Conservation (phyloP, 2,113 vertebrate species). For the Hepsetus odoe region DNA sequence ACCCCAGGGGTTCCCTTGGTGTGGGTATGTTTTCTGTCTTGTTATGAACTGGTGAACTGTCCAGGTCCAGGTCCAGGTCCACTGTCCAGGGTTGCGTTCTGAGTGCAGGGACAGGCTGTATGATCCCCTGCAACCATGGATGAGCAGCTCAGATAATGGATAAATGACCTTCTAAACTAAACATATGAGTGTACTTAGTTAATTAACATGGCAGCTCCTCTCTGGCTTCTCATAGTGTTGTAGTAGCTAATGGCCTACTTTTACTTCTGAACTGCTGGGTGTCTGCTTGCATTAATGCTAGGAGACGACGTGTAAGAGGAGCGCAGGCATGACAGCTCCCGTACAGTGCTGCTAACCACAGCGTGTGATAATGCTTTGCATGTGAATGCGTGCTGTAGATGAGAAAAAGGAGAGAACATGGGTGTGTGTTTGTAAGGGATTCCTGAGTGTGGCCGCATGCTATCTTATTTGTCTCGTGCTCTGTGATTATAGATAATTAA, state of each 20-base stretch:
- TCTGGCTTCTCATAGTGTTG: not conserved
- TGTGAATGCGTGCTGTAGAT: slow-evolving; percentile 8
- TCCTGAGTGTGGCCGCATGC: slow-evolving; percentile 11
- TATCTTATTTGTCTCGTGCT: slow-evolving; percentile 17
- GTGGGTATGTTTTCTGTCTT: too few species aligned
- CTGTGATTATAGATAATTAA: slow-evolving; percentile 33
- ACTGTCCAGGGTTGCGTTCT: too few species aligned
- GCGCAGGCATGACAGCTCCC: not conserved
- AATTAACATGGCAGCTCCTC: too few species aligned
- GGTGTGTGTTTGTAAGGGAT: slow-evolving; percentile 33
- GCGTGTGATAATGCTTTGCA: slow-evolving; percentile 3
- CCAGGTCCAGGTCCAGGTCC: too few species aligned
- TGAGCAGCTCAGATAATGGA: too few species aligned
- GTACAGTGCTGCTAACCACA: slow-evolving; percentile 20
- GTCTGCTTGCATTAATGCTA: slow-evolving; percentile 1
- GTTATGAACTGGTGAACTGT: too few species aligned
- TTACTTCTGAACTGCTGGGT: not conserved
- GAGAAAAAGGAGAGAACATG: slow-evolving; percentile 2
- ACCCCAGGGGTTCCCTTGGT: too few species aligned
- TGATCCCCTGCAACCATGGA: too few species aligned
- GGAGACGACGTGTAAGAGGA: not conserved
- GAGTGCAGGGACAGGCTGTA: too few species aligned
- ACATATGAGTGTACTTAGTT: too few species aligned
- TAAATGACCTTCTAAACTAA: too few species aligned
- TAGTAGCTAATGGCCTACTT: slow-evolving; percentile 24